Percentiles rank a stretch among this genome's conserved stretches.
Conservation (phyloP, 1,140 invertebrate genomes). For the Propsilocerus akamusi region DNA sequence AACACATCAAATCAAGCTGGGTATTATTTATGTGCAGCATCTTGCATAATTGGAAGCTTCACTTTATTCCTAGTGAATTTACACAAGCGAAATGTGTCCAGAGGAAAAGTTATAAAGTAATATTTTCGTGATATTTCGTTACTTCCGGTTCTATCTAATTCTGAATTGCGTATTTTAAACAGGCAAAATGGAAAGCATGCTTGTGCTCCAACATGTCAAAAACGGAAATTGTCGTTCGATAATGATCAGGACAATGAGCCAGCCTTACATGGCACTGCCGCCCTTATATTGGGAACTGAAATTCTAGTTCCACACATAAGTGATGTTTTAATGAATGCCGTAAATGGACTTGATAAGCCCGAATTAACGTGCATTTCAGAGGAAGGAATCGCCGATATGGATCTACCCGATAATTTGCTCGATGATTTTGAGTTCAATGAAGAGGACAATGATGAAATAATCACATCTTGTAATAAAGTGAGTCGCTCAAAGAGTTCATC, state of each 20-base stretch:
- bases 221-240: slow-evolving; percentile 34
- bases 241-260: slow-evolving; percentile 36
- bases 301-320: slow-evolving; percentile 17
- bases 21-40: slow-evolving; percentile 65
- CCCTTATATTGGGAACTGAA: slow-evolving; percentile 22
- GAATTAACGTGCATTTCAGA: slow-evolving; percentile 77
- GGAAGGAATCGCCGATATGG: slow-evolving; percentile 67
- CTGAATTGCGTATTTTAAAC: slow-evolving; percentile 25
- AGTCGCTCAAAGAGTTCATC: too few relatives aligned
- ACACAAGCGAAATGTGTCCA: slow-evolving; percentile 47
- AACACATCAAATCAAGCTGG: slow-evolving; percentile 52
- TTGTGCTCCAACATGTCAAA: slow-evolving; percentile 13
- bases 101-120: slow-evolving; percentile 32
- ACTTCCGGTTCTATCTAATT: slow-evolving; percentile 9
- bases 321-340: slow-evolving; percentile 10
- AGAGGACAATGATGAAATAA: slow-evolving; percentile 37
- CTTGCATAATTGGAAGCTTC: slow-evolving; percentile 52
- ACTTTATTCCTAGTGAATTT: slow-evolving; percentile 63
- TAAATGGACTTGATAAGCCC: slow-evolving; percentile 30
- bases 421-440: slow-evolving; percentile 66
- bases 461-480: slow-evolving; percentile 76
- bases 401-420: slow-evolving; percentile 56
- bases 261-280: slow-evolving; percentile 25
- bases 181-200: neutral
- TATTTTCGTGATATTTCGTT: neutral